Evolutionary conservation across 1,140 invertebrate species (phyloP).

Genomic region (Prorops nasuta): DNA sequence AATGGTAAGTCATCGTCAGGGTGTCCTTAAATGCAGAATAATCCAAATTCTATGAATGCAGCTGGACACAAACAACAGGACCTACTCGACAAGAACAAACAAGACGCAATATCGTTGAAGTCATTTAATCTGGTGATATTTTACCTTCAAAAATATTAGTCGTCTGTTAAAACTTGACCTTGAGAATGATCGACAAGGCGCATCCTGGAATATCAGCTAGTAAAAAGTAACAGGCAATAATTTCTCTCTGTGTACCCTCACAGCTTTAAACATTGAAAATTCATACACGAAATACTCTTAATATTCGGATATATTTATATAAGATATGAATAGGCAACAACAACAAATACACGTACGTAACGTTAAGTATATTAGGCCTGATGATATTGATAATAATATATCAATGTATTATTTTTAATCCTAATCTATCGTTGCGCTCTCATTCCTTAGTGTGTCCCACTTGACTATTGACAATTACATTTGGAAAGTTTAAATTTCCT

Average conservation of each 20-base stretch:
- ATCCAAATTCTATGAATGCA: slow-evolving; percentile 39
- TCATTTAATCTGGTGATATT: slow-evolving; percentile 16
- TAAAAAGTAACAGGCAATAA: no score
- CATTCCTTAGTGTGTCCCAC: neutral
- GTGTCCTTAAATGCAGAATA: no score
- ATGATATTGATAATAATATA: slow-evolving; percentile 42
- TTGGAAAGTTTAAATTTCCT: no score
- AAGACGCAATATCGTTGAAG: slow-evolving; percentile 8
- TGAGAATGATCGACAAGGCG: slow-evolving; percentile 10
- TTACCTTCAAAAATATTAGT: slow-evolving; percentile 30
- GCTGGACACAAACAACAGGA: slow-evolving; percentile 25
- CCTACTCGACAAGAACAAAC: no score
- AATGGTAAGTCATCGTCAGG: no score
- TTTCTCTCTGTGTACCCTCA: no score
- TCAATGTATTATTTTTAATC: slow-evolving; percentile 6
- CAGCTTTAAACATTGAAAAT: slow-evolving; percentile 52
- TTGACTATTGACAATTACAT: no score
- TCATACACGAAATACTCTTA: slow-evolving; percentile 41
- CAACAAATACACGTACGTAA: slow-evolving; percentile 52
- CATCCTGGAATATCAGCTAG: no score
- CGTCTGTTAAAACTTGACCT: slow-evolving; percentile 26
- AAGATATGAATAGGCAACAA: slow-evolving; percentile 51
- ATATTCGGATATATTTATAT: slow-evolving; percentile 38
- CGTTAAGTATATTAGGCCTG: slow-evolving; percentile 56
- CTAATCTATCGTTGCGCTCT: neutral